Percentiles rank a stretch among this genome's conserved stretches.
phyloP scores from a whole-genome alignment of 2,113 vertebrate genomes.

The Sander lucioperca region DNA sequence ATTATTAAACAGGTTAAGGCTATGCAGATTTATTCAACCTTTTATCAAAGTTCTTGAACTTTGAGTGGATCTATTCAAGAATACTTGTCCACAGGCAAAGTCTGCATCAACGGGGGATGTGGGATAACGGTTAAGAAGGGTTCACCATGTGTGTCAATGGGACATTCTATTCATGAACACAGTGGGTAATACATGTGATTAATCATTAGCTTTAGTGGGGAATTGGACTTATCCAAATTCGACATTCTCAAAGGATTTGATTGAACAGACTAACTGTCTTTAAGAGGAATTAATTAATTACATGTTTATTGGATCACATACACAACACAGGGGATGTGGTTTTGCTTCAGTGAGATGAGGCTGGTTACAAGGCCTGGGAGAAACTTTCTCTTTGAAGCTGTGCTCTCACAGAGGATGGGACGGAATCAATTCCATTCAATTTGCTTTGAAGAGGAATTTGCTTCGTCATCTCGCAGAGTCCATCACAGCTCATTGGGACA shows the following conservation, averaged over 20 bases:
- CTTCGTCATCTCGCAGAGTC: constrained; percentile 56
- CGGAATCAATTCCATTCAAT: constrained; percentile 70
- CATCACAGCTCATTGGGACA: constrained; percentile 54
- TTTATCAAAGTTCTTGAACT: not conserved
- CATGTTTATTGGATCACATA: constrained; percentile 47
- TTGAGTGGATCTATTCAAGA: constrained; percentile 8
- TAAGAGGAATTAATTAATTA: constrained; percentile 62
- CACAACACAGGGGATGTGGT: constrained; percentile 36
- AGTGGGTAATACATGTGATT: constrained; percentile 43
- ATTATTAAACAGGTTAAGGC: not conserved
- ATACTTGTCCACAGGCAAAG: not conserved
- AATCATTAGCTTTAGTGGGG: constrained; percentile 51
- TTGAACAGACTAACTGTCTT: constrained; percentile 71
- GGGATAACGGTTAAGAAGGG: not conserved
- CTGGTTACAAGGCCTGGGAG: constrained; percentile 43
- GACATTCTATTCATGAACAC: constrained; percentile 35
- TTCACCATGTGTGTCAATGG: not conserved
- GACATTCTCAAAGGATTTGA: constrained; percentile 56
- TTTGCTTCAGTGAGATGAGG: constrained; percentile 37
- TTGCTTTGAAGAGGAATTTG: constrained; percentile 72
- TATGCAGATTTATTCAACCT: not conserved
- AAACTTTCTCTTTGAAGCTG: constrained; percentile 69
- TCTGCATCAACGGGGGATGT: too few relatives aligned
- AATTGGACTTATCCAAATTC: constrained; percentile 48
- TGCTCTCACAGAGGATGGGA: constrained; percentile 45